Base-by-base conservation (phyloP, 37 sponge, comb jelly and placozoan species). In the Beroe forskalii region DNA sequence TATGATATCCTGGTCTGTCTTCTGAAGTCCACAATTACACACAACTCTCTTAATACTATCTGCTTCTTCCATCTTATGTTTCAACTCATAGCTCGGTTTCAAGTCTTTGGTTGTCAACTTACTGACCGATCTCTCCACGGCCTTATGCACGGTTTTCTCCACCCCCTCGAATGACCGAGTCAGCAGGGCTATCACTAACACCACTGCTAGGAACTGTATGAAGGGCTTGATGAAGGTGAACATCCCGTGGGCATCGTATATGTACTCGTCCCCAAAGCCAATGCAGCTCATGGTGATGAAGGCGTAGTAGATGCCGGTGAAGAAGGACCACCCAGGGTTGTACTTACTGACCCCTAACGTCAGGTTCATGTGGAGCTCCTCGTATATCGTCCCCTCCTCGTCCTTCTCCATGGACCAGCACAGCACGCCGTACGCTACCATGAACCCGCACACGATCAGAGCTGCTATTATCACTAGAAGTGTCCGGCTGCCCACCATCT, bases 231-330 rank as follows among this genome's bases (percentile, higher is more conserved):
- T 8, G 31, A n/a, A 64, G 4, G 4, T 6, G 31, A 64, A 23
- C 25, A 64, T 30, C 25, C 4, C 20, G 17, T 64, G 66, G 31
- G 66, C 30, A 64, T 64, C 66, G 30, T 27, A 64, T 30, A 64
- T 64, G 31, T 64, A 64, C 30, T 30, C 31, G 31, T 64, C 66
- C 14, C 66, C 66, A 27, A 64, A 64, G 66, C 66, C 66, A 30
- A 64, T 64, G 25, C 66, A 64, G 25, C 30, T 30, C 31, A 64
- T 30, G 66, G 66, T 64, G 14, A 27, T 64, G 66, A 64, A 64
- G 3, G 31, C 66, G 66, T 64, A 64, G 66, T 64, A 64, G 4
- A 64, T n/a, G 25, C 66, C 66, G 4, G 66, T 64, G 31, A 64
- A 27, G 31, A 64, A 27, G 66, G 4, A 4, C 66, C 66, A 64